Evolutionary conservation across 1,140 invertebrate genomes (phyloP), one percentile per base, ranked within the genome.

Genomic region (Temnothorax nylanderi): DNA sequence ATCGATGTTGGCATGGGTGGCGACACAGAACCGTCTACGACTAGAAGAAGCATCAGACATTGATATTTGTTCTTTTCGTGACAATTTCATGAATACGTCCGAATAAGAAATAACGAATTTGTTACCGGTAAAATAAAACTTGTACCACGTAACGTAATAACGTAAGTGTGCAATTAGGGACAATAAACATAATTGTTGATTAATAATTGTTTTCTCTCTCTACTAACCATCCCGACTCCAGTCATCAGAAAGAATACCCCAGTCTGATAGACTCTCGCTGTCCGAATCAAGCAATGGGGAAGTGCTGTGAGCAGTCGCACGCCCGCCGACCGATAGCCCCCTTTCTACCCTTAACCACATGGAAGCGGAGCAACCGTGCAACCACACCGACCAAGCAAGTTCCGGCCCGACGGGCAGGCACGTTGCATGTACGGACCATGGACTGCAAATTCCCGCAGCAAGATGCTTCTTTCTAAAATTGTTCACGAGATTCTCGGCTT

Each of bases 361-460:
- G 56, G 96, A 95, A 21, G 95, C 93, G 7, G 96, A 96, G 90
- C 96, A 97, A 10, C 97, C 97, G 26, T 96, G 95, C 54, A 96
- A 91, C 96, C 97, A 97, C 56, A 97, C 95, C 26, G 96, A 95
- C 97, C 95, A 96, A 74, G 94, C 94, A 77, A 95, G 91, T 92
- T 95, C 95, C 18, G 93, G 95, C 72, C 96, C 96, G 88, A 96
- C 93, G 21, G 94, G 96, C 90, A 96, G 74, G 86, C 94, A 96
- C 34, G 91, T 91, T 76, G 96, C 96, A 75, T 95, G 94, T 1
- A 94, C 91, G 2, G 96, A 95, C 96, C 96, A 96, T 1, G 95
- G 95, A 72, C 95, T 96, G 51, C 93, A 94, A 60, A 96, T 93
- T 21, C 93, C 94, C 8, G 90, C 84, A 3, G 85, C 74, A 0